phyloP scores from a whole-genome alignment of 2,797 vertebrate genomes.

The Hemibagrus guttatus region DNA sequence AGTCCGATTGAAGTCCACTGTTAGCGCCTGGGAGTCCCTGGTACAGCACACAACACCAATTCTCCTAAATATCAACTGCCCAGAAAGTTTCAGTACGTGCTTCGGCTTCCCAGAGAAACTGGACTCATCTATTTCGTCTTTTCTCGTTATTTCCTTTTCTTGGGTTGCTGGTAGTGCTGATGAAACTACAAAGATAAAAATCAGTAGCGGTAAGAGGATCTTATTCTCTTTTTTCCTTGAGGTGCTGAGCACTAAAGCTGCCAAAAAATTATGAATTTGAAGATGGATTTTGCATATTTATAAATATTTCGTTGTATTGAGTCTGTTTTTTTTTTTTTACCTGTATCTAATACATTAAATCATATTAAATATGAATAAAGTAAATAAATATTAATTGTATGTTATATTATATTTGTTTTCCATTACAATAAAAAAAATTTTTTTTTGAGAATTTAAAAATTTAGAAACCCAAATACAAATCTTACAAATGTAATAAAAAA shows the following conservation, averaged over 20 bases:
- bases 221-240: neutral
- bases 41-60: slow-evolving; percentile 58
- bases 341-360: neutral
- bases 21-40: slow-evolving; percentile 60
- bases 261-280: neutral
- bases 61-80: slow-evolving; percentile 33
- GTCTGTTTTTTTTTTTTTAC: neutral
- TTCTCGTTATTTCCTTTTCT: too few species aligned
- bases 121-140: neutral
- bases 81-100: slow-evolving; percentile 43
- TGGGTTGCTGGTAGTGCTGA: neutral
- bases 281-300: neutral
- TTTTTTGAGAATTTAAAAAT: too few species aligned
- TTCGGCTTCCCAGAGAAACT: slow-evolving; percentile 2
- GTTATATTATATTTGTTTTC: too few species aligned
- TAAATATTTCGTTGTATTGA: too few species aligned
- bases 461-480: neutral
- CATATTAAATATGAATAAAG: too few species aligned
- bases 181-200: slow-evolving; percentile 3
- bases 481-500: neutral
- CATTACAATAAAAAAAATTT: too few species aligned
- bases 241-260: neutral
- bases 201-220: neutral
- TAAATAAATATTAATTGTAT: too few species aligned
- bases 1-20: slow-evolving; percentile 48